Conservation (phyloP, 1,140 invertebrate species). For the Diplogasteroides magnus region DNA sequence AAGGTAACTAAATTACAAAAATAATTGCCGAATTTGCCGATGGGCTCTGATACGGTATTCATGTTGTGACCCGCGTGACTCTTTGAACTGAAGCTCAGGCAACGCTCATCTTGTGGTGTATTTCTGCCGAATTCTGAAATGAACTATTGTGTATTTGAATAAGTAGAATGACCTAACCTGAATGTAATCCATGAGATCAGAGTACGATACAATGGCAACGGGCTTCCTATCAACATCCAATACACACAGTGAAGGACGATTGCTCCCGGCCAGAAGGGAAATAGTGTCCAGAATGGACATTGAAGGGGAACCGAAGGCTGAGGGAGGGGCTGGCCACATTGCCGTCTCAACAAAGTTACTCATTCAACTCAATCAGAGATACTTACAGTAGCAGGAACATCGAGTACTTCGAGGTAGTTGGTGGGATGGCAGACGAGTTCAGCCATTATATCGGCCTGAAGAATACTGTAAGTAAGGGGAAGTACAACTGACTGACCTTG, state of each 20-base stretch:
- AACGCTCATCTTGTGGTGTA: constrained; percentile 11
- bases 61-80: no score
- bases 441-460: constrained; percentile 20
- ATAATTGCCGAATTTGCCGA: no score
- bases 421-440: constrained; percentile 27
- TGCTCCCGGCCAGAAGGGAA: constrained; percentile 1
- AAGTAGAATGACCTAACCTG: neutral
- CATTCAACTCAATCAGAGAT: neutral
- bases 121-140: constrained; percentile 8
- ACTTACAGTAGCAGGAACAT: constrained; percentile 27
- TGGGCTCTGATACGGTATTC: no score
- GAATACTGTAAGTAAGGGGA: no score
- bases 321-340: neutral
- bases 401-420: constrained; percentile 27
- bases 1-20: no score
- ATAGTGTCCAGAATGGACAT: constrained; percentile 17
- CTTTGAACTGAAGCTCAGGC: constrained; percentile 2
- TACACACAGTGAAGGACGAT: constrained; percentile 5
- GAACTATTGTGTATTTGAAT: neutral
- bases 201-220: constrained; percentile 4
- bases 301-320: constrained; percentile 3
- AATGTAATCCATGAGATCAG: constrained; percentile 19
- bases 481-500: no score
- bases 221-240: constrained; percentile 11
- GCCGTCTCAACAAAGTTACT: neutral